These are phyloP conservation scores for Tachycineta bicolor DNA, from an alignment of 2,113 vertebrate species.

Conservation along the genomic window DNA sequence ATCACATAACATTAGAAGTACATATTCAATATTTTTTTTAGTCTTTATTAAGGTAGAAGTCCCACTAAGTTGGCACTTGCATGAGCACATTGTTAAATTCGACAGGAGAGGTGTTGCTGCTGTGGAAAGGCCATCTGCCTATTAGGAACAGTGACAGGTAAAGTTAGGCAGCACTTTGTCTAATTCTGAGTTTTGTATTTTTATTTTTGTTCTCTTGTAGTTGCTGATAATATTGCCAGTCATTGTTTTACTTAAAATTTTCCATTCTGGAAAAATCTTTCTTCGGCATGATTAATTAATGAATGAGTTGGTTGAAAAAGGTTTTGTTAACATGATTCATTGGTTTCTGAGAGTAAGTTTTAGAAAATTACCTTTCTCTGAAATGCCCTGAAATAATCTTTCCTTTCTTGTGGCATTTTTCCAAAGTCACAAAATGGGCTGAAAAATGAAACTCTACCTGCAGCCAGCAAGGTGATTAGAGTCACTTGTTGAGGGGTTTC, in stretches of 20 bases:
- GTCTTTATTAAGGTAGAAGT: background rate
- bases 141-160: background rate
- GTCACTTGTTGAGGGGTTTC: background rate
- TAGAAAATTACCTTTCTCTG: background rate
- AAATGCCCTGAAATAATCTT: background rate
- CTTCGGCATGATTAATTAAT: background rate
- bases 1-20: background rate
- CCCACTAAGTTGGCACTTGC: background rate
- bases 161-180: background rate
- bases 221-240: background rate
- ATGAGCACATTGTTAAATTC: background rate
- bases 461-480: background rate
- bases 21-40: slow-evolving; percentile 15
- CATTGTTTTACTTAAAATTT: background rate
- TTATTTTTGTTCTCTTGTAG: background rate
- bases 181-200: background rate
- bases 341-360: slow-evolving; percentile 1
- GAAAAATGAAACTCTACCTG: background rate
- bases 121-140: background rate
- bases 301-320: background rate
- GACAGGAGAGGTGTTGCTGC: background rate
- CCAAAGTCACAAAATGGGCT: background rate
- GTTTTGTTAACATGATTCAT: slow-evolving; percentile 2
- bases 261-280: background rate
- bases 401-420: background rate